Evolutionary conservation across 2,888 invertebrate genomes (phyloP), one percentile per base, ranked within the genome.

Genomic region (Idaea straminata): DNA sequence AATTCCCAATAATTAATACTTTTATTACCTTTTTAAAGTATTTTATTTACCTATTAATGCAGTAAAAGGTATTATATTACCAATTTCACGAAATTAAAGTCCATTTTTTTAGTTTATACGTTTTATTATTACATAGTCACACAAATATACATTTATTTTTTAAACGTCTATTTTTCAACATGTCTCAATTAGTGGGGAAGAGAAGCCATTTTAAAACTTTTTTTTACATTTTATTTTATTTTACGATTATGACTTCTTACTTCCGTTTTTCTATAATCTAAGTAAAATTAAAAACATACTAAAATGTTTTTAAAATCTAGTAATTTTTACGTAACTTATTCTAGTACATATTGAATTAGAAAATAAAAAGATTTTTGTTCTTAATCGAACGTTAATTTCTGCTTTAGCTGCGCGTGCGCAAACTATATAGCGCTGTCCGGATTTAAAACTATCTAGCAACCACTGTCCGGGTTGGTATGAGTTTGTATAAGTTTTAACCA

Each of bases 121-220:
- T 77, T 77, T 82, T 81, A 86, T 89, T 86, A 84, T 83, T 86
- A 67, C 77, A 81, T 79, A 85, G 83, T 85, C 89, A 89, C 89
- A 89, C 88, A 88, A 81, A 79, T 80, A 83, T 81, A 88, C 87
- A 87, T 78, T 82, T 81, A 81, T 77, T 76, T 25, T 82, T 80
- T 77, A 79, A 36, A 47, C 70, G 73, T 72, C 75, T 74, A 75
- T 69, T 68, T 25, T 84, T 83, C 85, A 88, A 88, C 88, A 88
- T 87, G 86, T 88, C 87, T 86, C 73, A 83, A 83, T 25, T 61
- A 74, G 63, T 61, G 64, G 62, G 61, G 74, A 73, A 64, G 64
- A 65, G 70, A 74, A 75, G 71, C 75, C 72, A 75, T 69, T 73
- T 80, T 79, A 77, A 61, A 65, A 71, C 64, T 74, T 75, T 74